phyloP scores from a whole-genome alignment of 2,797 vertebrate genomes.

The Calcarius lapponicus region DNA sequence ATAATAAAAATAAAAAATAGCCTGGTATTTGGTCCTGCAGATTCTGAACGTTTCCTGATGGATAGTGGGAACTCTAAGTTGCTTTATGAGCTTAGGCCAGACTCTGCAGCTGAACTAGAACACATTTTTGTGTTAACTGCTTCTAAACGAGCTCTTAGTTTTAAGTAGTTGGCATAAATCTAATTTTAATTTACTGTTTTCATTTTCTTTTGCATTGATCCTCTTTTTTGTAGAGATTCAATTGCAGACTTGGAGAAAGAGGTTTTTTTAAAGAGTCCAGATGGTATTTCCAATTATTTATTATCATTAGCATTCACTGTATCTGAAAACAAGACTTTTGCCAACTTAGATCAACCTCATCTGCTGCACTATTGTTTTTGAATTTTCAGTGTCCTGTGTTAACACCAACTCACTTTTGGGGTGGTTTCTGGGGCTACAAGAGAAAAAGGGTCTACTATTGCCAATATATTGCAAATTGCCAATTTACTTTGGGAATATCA shows the following conservation, averaged over 20 bases:
- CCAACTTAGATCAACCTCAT: slow-evolving; percentile 49
- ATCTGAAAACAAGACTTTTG: slow-evolving; percentile 58
- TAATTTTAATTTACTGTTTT: slow-evolving; percentile 58
- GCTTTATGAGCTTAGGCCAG: slow-evolving; percentile 18
- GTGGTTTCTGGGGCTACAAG: not conserved
- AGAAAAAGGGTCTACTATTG: not conserved
- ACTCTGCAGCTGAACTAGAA: slow-evolving; percentile 9
- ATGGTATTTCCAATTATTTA: slow-evolving; percentile 64
- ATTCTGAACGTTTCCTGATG: not conserved
- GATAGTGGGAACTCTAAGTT: not conserved
- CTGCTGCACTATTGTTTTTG: slow-evolving; percentile 12
- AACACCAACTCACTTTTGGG: not conserved
- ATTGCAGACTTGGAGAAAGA: slow-evolving; percentile 40
- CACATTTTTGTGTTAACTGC: slow-evolving; percentile 58
- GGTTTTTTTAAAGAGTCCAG: slow-evolving; percentile 55
- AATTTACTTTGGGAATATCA: not conserved
- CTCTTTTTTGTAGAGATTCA: slow-evolving; percentile 35
- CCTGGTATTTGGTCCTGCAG: not conserved
- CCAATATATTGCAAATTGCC: not conserved
- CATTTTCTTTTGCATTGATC: slow-evolving; percentile 56
- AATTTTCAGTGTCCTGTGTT: not conserved
- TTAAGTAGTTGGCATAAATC: slow-evolving; percentile 55
- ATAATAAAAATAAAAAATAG: slow-evolving; percentile 15
- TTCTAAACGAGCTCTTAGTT: slow-evolving; percentile 60
- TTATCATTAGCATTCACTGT: slow-evolving; percentile 47